Percentiles rank a stretch among this genome's conserved stretches.
These are phyloP conservation scores for Cyrtonyx montezumae DNA, from an alignment of 2,113 vertebrate genomes.

Conservation along the genomic window DNA sequence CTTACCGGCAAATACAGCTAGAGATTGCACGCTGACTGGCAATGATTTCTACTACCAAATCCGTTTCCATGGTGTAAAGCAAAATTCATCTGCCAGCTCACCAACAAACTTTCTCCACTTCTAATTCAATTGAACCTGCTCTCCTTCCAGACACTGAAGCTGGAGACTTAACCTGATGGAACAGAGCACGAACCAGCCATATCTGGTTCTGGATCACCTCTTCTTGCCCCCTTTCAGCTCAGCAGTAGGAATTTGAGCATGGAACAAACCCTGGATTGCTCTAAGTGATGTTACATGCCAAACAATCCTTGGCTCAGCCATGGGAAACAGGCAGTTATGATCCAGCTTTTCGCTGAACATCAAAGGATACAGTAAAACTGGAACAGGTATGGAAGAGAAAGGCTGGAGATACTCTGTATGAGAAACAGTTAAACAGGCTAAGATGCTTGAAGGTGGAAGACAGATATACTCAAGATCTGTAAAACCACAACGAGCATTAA, in stretches of 20 bases:
- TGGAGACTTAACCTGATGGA: constrained; percentile 32
- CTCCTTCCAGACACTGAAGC: constrained; percentile 18
- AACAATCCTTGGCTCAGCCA: neutral
- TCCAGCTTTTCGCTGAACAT: neutral
- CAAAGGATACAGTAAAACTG: neutral
- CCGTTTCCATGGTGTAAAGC: constrained; percentile 24
- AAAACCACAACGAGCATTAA: neutral
- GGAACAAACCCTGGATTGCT: constrained; percentile 2
- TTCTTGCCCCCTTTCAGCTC: constrained; percentile 30
- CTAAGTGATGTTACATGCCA: constrained; percentile 15
- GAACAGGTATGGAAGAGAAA: neutral
- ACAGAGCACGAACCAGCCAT: constrained; percentile 5
- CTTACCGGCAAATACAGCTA: neutral
- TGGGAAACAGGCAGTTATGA: neutral
- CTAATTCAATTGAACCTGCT: constrained; percentile 12
- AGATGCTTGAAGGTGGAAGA: neutral
- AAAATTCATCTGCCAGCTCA: constrained; percentile 45
- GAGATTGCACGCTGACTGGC: neutral
- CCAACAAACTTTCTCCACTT: constrained; percentile 53
- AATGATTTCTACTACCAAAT: constrained; percentile 19
- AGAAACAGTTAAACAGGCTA: neutral
- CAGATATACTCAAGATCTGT: neutral
- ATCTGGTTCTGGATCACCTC: constrained; percentile 57
- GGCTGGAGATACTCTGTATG: neutral
- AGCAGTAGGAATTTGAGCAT: constrained; percentile 17